A percentile compares a stretch with the other conserved stretches of the same genome.
These are phyloP conservation scores for Leucoraja erinaceus DNA, from an alignment of 2,113 vertebrate species.

Conservation along the genomic window DNA sequence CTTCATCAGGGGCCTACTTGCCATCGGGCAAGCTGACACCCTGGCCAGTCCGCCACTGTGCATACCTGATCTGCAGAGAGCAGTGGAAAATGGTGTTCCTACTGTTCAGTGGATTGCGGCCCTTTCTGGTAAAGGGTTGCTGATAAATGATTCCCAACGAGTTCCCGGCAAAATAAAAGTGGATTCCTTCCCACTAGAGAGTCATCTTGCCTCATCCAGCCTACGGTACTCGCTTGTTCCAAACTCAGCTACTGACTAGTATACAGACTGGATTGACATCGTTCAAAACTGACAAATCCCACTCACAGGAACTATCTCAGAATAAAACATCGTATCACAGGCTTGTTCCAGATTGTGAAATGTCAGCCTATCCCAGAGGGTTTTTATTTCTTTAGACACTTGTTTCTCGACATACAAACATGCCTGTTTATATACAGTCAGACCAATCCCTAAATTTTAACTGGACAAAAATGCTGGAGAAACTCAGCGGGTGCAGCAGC, in stretches of 20 bases:
- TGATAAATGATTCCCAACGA: no score
- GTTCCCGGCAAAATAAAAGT: no score
- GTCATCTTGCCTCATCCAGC: no score
- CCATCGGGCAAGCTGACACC: no score
- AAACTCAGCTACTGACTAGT: no score
- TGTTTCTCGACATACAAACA: not conserved
- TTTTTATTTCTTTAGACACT: not conserved
- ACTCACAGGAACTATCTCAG: not conserved
- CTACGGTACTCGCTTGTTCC: no score
- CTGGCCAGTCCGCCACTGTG: no score
- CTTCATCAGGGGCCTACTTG: no score
- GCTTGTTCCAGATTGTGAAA: not conserved
- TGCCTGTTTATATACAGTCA: not conserved
- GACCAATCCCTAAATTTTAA: no score
- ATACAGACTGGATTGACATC: not conserved
- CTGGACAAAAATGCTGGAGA: no score
- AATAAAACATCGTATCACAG: not conserved
- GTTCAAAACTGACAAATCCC: not conserved
- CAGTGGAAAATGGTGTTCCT: not conserved
- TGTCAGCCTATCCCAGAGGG: not conserved
- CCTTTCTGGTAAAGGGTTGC: not conserved
- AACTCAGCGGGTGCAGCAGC: no score
- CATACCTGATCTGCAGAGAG: not conserved
- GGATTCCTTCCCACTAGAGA: no score
- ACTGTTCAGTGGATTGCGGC: not conserved